These are phyloP conservation scores for Platichthys flesus DNA, from an alignment of 2,113 vertebrate species.

Conservation along the genomic window DNA sequence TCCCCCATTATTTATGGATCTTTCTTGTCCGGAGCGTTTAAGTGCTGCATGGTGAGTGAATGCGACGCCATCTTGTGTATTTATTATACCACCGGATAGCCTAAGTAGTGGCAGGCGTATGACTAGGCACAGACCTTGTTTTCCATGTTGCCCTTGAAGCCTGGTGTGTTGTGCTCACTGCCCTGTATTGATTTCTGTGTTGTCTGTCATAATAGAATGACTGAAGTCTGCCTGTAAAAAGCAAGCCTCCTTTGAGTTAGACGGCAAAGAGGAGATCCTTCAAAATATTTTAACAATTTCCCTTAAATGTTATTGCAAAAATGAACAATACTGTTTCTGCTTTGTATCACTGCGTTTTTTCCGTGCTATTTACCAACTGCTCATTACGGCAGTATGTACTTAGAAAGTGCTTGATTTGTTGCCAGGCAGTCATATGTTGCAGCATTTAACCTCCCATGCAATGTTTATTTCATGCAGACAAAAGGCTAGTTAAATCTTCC, in stretches of 20 bases:
- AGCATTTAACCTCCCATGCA: conserved; percentile 69
- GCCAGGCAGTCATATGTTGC: conserved; percentile 70
- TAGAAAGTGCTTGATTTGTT: conserved; percentile 47
- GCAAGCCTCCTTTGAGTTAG: conserved; percentile 8
- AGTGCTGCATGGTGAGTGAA: conserved; percentile 74
- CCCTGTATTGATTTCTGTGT: conserved; percentile 57
- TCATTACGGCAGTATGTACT: conserved; percentile 37
- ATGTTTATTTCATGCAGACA: conserved; percentile 77
- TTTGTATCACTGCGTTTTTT: background rate
- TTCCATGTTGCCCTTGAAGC: conserved; percentile 51
- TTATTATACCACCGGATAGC: conserved; percentile 63
- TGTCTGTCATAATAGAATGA: conserved; percentile 48
- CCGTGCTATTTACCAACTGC: conserved; percentile 40
- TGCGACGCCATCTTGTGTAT: conserved; percentile 76
- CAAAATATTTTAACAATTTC: background rate
- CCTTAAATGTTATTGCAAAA: conserved; percentile 9
- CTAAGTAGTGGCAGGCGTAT: conserved; percentile 46
- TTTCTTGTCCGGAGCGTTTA: conserved; percentile 77
- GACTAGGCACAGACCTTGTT: conserved; percentile 61
- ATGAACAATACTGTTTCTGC: conserved; percentile 7
- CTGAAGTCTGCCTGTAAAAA: conserved; percentile 39
- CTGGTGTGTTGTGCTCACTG: conserved; percentile 45
- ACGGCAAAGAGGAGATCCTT: background rate
- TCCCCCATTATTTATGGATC: conserved; percentile 80
- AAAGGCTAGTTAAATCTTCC: conserved; percentile 73